A percentile compares a stretch with the other conserved stretches of the same genome.
Evolutionary conservation across 1,140 invertebrate species (phyloP).

Genomic region (Leptinotarsa undecemlineata): DNA sequence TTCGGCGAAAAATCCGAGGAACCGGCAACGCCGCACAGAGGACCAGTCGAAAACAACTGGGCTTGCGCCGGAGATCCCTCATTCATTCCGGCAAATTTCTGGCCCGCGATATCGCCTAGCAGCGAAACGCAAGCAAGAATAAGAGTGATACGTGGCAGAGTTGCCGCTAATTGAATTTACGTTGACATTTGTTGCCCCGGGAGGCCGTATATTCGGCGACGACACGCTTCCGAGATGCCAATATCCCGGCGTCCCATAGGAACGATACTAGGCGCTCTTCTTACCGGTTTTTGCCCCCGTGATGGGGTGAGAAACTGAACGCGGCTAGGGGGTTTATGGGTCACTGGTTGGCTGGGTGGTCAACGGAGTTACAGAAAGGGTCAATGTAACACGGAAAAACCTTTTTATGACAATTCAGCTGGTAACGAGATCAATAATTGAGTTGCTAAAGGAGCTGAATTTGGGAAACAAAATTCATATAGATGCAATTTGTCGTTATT

Average conservation of each 20-base stretch:
- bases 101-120: background rate
- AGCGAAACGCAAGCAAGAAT: conserved; percentile 22
- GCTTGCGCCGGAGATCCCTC: no score
- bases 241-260: conserved; percentile 51
- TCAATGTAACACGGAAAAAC: no score
- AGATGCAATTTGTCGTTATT: no score
- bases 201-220: conserved; percentile 55
- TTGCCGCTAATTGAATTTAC: conserved; percentile 53
- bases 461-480: no score
- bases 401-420: no score
- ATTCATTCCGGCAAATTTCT: no score
- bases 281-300: conserved; percentile 46
- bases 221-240: conserved; percentile 54
- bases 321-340: background rate
- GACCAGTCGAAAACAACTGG: no score
- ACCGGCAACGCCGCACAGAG: no score
- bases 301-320: background rate
- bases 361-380: no score
- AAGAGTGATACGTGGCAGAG: conserved; percentile 42
- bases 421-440: no score
- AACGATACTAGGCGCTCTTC: conserved; percentile 48
- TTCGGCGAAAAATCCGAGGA: no score
- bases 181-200: conserved; percentile 52
- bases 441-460: no score
- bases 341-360: background rate